These are phyloP conservation scores for Bostrychus sinensis DNA, from an alignment of 2,113 vertebrate genomes.

Conservation along the genomic window DNA sequence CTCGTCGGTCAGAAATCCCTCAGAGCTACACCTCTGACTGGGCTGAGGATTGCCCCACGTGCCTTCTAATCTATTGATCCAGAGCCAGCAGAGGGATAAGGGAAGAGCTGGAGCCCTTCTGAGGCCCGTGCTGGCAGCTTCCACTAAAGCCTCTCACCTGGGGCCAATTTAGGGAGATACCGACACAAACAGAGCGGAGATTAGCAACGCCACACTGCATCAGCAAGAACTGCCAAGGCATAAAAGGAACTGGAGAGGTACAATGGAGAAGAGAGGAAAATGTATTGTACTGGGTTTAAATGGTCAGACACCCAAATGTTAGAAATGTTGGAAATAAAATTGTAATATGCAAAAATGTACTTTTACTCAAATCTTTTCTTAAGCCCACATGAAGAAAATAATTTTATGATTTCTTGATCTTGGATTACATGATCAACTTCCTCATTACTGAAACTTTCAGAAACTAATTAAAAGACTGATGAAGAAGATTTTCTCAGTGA, in stretches of 20 bases:
- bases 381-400: too few relatives aligned
- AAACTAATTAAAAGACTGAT: too few relatives aligned
- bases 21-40: constrained; percentile 29
- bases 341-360: too few relatives aligned
- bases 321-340: too few relatives aligned
- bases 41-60: constrained; percentile 25
- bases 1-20: constrained; percentile 36
- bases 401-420: too few relatives aligned
- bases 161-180: constrained; percentile 3
- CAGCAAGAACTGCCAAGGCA: not conserved
- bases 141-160: constrained; percentile 14
- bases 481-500: too few relatives aligned
- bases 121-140: constrained; percentile 20
- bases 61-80: constrained; percentile 45
- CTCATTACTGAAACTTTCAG: too few relatives aligned
- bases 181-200: not conserved
- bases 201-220: constrained; percentile 1
- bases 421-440: too few relatives aligned
- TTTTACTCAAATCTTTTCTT: too few relatives aligned
- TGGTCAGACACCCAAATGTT: too few relatives aligned
- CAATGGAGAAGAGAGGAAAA: not conserved
- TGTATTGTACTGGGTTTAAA: not conserved
- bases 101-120: constrained; percentile 10
- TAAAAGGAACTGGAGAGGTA: constrained; percentile 1
- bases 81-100: constrained; percentile 47